Base-by-base conservation (phyloP, 1,140 invertebrate genomes). In the Nomia melanderi region DNA sequence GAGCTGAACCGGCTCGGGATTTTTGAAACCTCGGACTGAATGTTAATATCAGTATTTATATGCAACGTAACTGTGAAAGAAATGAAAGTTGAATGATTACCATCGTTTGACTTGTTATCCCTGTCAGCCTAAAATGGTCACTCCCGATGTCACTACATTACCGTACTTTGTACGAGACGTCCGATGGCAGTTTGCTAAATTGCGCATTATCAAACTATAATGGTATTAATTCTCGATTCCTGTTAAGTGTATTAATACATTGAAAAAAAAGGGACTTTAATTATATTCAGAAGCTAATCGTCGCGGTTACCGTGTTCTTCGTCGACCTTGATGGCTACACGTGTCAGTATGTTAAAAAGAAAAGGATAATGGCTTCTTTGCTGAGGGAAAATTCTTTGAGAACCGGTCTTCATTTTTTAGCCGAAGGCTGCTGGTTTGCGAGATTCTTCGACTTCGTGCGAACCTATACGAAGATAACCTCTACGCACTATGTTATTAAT, bases 321-420 rank as follows among this genome's bases (percentile, higher is more conserved):
- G 23, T 25, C 36, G 25, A 12, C n/a, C n/a, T 27, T 25, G 60
- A 59, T 20, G 36, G n/a, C 9, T 63, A 25, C n/a, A 44, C 25
- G 39, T 17, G 36, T 63, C 11, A 20, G 25, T 27, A 27, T 31
- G 33, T 17, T 60, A n/a, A 39, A 17, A 63, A 63, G 60, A 27
- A 41, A 39, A 63, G 17, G 9, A 41, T 59, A 59, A n/a, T 14
- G 17, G 56, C 25, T 33, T 12, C 5, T 33, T 59, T 27, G 17
- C 29, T 6, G n/a, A 9, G 56, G 29, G 56, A 59, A 59, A 59
- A 59, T 59, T 59, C 56, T 59, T 59, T 33, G 56, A 3, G 29
- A 59, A 59, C 56, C 56, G 56, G 56, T 59, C 29, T 59, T n/a
- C n/a, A 59, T 59, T 59, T 59, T 59, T 59, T 4, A 33, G 11